A percentile compares a stretch with the other conserved stretches of the same genome.
These are phyloP conservation scores for Eledone cirrhosa DNA, from an alignment of 2,888 invertebrate genomes.

Conservation along the genomic window DNA sequence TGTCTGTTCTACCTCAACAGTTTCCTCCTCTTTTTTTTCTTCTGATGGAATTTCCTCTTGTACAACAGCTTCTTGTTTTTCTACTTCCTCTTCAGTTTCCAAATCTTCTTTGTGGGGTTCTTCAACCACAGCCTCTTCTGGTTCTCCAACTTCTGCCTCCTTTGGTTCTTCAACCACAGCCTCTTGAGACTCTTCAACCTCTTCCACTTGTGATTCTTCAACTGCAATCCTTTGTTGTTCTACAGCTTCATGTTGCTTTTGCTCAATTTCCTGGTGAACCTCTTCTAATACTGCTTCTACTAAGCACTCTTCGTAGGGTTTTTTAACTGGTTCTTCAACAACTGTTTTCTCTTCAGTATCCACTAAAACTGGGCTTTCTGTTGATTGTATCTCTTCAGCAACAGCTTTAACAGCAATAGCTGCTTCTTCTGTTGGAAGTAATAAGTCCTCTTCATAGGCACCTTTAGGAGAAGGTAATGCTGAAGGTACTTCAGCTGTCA, in stretches of 20 bases:
- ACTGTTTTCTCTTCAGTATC: neutral
- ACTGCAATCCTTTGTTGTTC: neutral
- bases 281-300: neutral
- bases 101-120: neutral
- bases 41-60: neutral
- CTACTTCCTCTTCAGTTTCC: neutral
- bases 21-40: neutral
- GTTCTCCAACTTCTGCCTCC: neutral
- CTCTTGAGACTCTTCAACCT: neutral
- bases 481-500: conserved; percentile 24
- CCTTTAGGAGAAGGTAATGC: conserved; percentile 21
- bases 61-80: neutral
- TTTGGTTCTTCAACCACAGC: neutral
- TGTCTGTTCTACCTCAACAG: no score
- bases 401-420: neutral
- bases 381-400: neutral
- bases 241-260: neutral
- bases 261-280: neutral
- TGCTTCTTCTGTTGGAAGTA: neutral
- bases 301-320: neutral
- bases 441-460: conserved; percentile 16
- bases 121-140: neutral
- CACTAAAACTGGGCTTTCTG: conserved; percentile 1
- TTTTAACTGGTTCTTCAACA: conserved; percentile 9
- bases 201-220: neutral